Evolutionary conservation across 2,888 invertebrate species (phyloP).

Genomic region (Calameuta filiformis): DNA sequence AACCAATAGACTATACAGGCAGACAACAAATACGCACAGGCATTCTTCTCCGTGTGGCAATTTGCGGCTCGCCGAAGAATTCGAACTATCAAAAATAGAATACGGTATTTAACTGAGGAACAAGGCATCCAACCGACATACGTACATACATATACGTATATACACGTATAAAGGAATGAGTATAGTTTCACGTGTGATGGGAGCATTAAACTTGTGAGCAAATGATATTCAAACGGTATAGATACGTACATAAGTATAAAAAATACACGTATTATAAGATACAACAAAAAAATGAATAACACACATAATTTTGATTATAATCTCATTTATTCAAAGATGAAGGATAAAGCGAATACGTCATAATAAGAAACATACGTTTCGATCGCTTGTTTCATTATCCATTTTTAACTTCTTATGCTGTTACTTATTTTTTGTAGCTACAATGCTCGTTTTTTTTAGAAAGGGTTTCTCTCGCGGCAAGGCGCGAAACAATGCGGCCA

Average conservation of each 20-base stretch:
- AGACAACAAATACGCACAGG: slow-evolving; percentile 4
- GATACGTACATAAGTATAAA: neutral
- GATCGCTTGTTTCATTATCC: neutral
- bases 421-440: neutral
- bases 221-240: neutral
- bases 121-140: neutral
- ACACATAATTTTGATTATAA: neutral
- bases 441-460: neutral
- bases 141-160: neutral
- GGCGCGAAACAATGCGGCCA: slow-evolving; percentile 40
- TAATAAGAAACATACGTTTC: slow-evolving; percentile 5
- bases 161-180: neutral
- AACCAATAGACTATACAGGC: neutral
- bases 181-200: neutral
- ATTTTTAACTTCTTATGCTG: neutral
- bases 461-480: slow-evolving; percentile 6
- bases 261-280: neutral
- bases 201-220: neutral
- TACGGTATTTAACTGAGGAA: neutral
- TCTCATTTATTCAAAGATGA: neutral
- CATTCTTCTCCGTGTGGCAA: slow-evolving; percentile 9
- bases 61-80: slow-evolving; percentile 6
- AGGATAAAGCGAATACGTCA: neutral
- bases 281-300: neutral
- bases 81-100: slow-evolving; percentile 9